Conservation (phyloP, 2,113 vertebrate species). For the Hystrix brachyura region DNA sequence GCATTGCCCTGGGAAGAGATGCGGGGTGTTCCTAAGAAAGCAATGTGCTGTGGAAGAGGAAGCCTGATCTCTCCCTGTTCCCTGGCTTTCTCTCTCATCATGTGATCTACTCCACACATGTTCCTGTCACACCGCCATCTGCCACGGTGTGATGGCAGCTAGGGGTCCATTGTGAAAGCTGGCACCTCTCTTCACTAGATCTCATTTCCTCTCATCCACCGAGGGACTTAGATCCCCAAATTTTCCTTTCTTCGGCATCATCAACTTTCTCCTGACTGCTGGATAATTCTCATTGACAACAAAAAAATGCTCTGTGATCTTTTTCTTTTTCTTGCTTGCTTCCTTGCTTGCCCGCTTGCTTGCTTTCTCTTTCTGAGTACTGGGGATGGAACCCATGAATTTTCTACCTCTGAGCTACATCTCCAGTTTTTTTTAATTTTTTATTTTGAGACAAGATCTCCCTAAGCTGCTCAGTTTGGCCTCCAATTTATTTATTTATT, state of each 20-base stretch:
- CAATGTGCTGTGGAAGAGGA: not conserved
- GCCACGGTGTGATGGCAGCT: not conserved
- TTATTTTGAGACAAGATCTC: not conserved
- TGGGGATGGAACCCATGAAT: not conserved
- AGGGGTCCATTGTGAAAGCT: not conserved
- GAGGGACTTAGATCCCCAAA: not conserved
- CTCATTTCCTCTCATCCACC: not conserved
- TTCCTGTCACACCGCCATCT: not conserved
- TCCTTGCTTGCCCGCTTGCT: not conserved
- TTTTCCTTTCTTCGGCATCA: not conserved
- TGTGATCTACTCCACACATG: not conserved
- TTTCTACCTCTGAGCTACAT: not conserved
- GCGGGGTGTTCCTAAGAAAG: not conserved
- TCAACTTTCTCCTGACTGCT: not conserved
- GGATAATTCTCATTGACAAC: not conserved
- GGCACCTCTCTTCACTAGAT: not conserved
- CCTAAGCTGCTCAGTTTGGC: not conserved
- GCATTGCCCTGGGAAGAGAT: not conserved
- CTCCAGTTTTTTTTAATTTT: not conserved
- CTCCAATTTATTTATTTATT: too few relatives aligned
- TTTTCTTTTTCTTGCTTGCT: not conserved
- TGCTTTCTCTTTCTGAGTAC: not conserved
- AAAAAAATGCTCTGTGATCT: not conserved
- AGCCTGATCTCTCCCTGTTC: not conserved
- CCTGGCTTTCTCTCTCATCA: not conserved